Evolutionary conservation across 2,113 vertebrate genomes (phyloP).

Genomic region (Ailuropoda melanoleuca): DNA sequence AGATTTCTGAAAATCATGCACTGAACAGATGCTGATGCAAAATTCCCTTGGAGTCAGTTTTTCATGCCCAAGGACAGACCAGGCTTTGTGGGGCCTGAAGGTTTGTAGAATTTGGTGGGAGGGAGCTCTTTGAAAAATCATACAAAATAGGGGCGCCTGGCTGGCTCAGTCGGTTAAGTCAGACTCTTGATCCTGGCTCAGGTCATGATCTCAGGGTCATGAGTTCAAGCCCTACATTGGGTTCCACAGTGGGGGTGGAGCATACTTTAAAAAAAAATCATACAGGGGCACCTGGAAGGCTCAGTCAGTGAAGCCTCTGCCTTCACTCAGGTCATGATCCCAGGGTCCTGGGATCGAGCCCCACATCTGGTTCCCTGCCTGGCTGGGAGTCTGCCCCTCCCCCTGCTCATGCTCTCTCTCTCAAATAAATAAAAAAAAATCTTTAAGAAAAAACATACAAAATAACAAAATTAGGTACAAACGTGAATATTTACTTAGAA

Average conservation of each 20-base stretch:
- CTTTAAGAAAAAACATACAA: not conserved
- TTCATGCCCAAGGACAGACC: not conserved
- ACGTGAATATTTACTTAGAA: not conserved
- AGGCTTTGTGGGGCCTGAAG: not conserved
- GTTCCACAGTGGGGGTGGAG: not conserved
- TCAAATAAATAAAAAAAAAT: not conserved
- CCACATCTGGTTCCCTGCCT: not conserved
- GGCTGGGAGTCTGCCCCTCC: not conserved
- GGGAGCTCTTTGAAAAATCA: not conserved
- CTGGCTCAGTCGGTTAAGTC: not conserved
- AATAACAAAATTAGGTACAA: slow-evolving; percentile 1
- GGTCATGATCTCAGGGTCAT: not conserved
- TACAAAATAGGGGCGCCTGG: not conserved
- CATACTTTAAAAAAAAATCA: not conserved
- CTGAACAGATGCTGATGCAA: not conserved
- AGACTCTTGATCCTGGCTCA: not conserved
- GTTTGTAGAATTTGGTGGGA: not conserved
- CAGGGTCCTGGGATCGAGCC: not conserved
- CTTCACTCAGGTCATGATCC: not conserved
- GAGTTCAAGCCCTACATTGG: not conserved
- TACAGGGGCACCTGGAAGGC: not conserved
- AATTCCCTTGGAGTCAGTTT: not conserved
- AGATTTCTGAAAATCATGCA: slow-evolving; percentile 6
- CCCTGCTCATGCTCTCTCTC: not conserved
- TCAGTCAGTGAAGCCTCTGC: not conserved